phyloP scores from a whole-genome alignment of 2,888 invertebrate genomes.

The Plebejus melissa region DNA sequence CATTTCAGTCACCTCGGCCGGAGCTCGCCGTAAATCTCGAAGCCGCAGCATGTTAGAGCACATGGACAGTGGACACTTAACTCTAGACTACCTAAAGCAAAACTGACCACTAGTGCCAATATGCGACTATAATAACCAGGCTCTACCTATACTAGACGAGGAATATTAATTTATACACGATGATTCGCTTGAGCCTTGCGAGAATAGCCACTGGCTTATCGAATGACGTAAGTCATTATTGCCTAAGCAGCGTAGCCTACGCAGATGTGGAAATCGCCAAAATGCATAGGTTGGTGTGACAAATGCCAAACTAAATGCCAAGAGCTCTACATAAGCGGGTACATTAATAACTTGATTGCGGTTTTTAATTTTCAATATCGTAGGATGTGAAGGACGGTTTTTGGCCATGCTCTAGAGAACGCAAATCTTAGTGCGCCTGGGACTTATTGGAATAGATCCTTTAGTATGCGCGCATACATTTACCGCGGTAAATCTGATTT shows the following conservation, averaged over 20 bases:
- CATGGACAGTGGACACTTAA: background rate
- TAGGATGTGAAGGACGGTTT: too few relatives aligned
- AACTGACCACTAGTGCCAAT: slow-evolving; percentile 1
- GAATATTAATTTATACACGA: background rate
- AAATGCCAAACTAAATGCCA: slow-evolving; percentile 10
- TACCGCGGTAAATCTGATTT: too few relatives aligned
- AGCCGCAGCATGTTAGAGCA: background rate
- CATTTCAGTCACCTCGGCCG: slow-evolving; percentile 1
- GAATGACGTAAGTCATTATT: slow-evolving; percentile 10
- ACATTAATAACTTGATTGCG: slow-evolving; percentile 4
- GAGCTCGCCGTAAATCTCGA: background rate
- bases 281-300: slow-evolving; percentile 5
- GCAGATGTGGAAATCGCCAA: slow-evolving; percentile 10
- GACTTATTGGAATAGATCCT: too few relatives aligned
- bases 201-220: slow-evolving; percentile 4
- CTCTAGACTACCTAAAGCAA: background rate
- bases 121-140: background rate
- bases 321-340: background rate
- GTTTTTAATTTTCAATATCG: background rate
- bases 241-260: background rate
- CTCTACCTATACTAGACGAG: background rate
- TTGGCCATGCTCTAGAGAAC: too few relatives aligned
- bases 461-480: too few relatives aligned
- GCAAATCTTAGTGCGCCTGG: too few relatives aligned
- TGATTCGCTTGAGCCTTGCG: background rate